These are phyloP conservation scores for Pristionchus exspectatus DNA, from an alignment of 2,888 invertebrate species.

Conservation along the genomic window DNA sequence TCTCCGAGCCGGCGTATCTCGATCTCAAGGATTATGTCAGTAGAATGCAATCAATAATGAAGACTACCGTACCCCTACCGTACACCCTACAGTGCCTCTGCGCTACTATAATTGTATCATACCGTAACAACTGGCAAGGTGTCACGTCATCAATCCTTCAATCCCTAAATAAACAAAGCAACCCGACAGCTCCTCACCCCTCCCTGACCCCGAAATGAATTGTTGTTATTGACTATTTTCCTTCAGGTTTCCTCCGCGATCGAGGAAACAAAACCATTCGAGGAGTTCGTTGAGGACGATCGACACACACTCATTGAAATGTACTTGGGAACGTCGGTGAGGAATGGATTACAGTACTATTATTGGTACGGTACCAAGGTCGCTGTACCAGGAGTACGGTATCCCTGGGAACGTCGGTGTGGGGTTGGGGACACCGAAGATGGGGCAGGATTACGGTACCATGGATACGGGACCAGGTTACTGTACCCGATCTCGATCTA, in stretches of 20 bases:
- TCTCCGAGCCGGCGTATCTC: constrained; percentile 45
- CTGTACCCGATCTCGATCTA: background rate
- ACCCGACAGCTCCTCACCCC: background rate
- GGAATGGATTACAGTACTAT: background rate
- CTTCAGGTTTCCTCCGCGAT: constrained; percentile 7
- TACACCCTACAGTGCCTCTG: background rate
- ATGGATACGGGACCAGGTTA: background rate
- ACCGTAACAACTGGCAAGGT: background rate
- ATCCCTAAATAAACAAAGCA: background rate
- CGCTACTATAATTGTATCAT: background rate
- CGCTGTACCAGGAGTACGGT: too few species aligned
- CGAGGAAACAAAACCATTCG: constrained; percentile 49
- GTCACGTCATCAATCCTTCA: background rate
- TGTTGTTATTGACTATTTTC: background rate
- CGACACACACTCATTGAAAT: constrained; percentile 53
- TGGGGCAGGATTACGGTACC: too few species aligned
- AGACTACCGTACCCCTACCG: background rate
- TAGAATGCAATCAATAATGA: background rate
- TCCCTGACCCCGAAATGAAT: background rate
- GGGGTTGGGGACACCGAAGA: too few species aligned
- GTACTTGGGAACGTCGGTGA: constrained; percentile 53
- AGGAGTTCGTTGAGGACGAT: constrained; percentile 21
- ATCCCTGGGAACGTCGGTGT: too few species aligned
- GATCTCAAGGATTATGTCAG: constrained; percentile 45
- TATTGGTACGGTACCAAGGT: background rate